Conservation (phyloP, 2,888 invertebrate genomes). For the Drosophila setosimentum region DNA sequence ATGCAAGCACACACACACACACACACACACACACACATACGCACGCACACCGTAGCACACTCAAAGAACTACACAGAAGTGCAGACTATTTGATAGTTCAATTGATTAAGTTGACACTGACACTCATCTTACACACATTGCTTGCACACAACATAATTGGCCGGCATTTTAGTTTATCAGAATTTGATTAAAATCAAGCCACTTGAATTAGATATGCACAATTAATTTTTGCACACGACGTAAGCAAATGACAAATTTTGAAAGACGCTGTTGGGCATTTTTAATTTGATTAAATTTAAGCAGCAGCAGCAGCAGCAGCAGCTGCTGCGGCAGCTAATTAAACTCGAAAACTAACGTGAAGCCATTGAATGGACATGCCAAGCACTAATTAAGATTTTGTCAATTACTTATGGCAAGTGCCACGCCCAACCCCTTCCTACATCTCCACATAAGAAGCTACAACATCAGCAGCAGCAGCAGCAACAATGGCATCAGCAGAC, state of each 20-base stretch:
- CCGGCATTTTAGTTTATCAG: slow-evolving; percentile 46
- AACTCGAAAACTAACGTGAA: slow-evolving; percentile 71
- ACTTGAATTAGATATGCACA: slow-evolving; percentile 34
- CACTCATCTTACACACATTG: no score
- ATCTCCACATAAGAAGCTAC: background rate
- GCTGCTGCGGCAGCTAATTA: slow-evolving; percentile 62
- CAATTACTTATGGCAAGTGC: slow-evolving; percentile 77
- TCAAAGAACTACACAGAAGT: slow-evolving; percentile 1
- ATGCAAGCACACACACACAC: slow-evolving; percentile 47
- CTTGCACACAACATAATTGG: slow-evolving; percentile 38
- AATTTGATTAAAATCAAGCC: slow-evolving; percentile 55
- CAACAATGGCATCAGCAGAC: slow-evolving; percentile 2
- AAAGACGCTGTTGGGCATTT: slow-evolving; percentile 45
- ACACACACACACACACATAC: slow-evolving; percentile 15
- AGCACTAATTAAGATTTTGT: slow-evolving; percentile 81
- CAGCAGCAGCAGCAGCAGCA: slow-evolving; percentile 30
- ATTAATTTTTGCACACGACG: slow-evolving; percentile 23
- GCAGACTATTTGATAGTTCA: slow-evolving; percentile 19
- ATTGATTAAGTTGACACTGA: slow-evolving; percentile 59
- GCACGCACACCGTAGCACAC: background rate
- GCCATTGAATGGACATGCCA: slow-evolving; percentile 78
- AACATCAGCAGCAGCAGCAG: background rate
- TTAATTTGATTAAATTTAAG: slow-evolving; percentile 78
- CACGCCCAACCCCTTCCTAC: slow-evolving; percentile 46
- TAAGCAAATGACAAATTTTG: background rate